Evolutionary conservation across 1,140 invertebrate genomes (phyloP).

Genomic region (Antheraea pernyi): DNA sequence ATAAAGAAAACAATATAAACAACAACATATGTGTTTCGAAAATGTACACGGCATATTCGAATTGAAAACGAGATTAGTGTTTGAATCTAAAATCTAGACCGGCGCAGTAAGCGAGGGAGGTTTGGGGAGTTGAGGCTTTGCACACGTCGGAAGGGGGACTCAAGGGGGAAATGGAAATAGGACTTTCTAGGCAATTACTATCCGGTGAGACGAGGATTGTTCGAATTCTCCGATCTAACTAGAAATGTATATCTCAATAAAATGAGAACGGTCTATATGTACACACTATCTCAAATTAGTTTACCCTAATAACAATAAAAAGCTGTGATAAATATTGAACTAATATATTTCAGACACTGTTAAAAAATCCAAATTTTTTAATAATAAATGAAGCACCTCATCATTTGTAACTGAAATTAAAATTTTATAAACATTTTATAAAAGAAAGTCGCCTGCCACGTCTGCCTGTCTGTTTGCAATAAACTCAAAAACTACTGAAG

Average conservation of each 20-base stretch:
- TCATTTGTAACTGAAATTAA: too few species aligned
- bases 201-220: slow-evolving; percentile 31
- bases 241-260: slow-evolving; percentile 14
- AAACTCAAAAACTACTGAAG: too few species aligned
- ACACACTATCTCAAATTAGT: background rate
- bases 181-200: slow-evolving; percentile 69
- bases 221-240: slow-evolving; percentile 21
- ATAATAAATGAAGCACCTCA: too few species aligned
- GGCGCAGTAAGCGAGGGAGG: slow-evolving; percentile 20
- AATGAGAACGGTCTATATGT: background rate
- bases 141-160: slow-evolving; percentile 8
- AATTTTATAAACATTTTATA: too few species aligned
- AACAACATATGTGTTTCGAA: background rate
- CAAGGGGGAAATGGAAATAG: slow-evolving; percentile 38
- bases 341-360: too few species aligned
- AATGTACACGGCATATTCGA: slow-evolving; percentile 12
- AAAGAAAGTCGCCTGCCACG: too few species aligned
- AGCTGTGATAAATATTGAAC: too few species aligned
- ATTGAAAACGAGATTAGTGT: slow-evolving; percentile 40
- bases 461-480: too few species aligned
- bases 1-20: too few species aligned
- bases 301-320: too few species aligned
- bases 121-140: background rate
- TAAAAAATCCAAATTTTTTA: too few species aligned
- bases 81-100: slow-evolving; percentile 41